A percentile compares a stretch with the other conserved stretches of the same genome.
Evolutionary conservation across 2,113 vertebrate species (phyloP).

Genomic region (Pitta sordida): DNA sequence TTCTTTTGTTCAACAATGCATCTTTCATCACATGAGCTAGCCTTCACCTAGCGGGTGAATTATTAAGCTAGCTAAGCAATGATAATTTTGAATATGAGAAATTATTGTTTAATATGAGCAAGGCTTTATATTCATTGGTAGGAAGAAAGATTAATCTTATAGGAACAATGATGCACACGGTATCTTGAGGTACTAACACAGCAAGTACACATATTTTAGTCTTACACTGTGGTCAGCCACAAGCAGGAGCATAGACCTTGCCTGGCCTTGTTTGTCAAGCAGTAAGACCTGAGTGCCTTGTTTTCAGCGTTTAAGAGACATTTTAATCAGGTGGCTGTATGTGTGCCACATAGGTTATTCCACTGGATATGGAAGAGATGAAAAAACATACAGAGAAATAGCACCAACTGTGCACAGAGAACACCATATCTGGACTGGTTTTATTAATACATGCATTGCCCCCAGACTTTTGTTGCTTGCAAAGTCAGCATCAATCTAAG

Average conservation of each 20-base stretch:
- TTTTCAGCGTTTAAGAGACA: not conserved
- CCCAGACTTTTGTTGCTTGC: not conserved
- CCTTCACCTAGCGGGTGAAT: not conserved
- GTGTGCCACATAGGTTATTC: not conserved
- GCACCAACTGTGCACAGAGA: not conserved
- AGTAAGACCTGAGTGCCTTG: not conserved
- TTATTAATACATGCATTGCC: not conserved
- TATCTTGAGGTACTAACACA: not conserved
- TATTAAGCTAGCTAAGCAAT: not conserved
- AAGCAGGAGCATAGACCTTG: not conserved
- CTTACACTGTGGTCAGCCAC: not conserved
- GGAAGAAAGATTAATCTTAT: not conserved
- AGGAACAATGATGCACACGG: not conserved
- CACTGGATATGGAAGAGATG: not conserved
- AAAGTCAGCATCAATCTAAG: not conserved
- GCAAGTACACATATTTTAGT: not conserved
- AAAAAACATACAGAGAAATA: not conserved
- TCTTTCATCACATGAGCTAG: not conserved
- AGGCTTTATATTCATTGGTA: not conserved
- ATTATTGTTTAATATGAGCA: not conserved
- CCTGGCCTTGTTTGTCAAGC: not conserved
- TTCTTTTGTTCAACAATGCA: not conserved
- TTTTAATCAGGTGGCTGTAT: not conserved
- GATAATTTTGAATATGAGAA: not conserved
- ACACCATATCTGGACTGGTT: not conserved